phyloP scores from a whole-genome alignment of 30 jellyfish, hydroid and myxozoan genomes.

The Chironex yamaguchii region DNA sequence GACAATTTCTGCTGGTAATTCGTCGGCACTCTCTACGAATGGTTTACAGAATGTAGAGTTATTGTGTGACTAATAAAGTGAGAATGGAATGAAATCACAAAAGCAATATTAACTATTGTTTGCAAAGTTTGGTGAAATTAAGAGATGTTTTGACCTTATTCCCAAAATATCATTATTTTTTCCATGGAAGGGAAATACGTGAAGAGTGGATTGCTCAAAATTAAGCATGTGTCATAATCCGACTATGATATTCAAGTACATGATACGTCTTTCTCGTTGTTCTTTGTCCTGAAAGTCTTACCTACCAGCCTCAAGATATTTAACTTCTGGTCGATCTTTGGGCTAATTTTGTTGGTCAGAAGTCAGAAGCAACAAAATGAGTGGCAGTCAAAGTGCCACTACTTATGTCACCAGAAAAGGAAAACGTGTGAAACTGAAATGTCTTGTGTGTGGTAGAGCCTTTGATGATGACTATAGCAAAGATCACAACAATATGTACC shows the following conservation, averaged over 20 bases:
- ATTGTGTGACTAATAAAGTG: no score
- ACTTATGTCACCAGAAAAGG: constrained; percentile 12
- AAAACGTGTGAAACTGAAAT: background rate
- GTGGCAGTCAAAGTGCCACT: background rate
- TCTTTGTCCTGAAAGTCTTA: background rate
- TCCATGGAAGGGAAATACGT: no score
- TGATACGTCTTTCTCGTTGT: constrained; percentile 8
- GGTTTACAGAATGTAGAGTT: no score
- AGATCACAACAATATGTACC: background rate
- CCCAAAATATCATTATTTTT: no score
- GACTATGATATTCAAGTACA: background rate
- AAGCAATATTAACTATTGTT: no score
- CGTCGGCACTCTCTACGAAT: no score
- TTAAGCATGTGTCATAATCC: background rate
- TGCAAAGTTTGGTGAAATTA: no score
- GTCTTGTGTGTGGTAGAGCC: constrained; percentile 28
- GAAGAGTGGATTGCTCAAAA: no score
- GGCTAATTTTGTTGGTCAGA: constrained; percentile 13
- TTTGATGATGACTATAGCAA: constrained; percentile 6
- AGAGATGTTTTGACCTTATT: no score
- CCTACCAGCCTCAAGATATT: background rate
- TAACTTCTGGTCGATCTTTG: constrained; percentile 8
- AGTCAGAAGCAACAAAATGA: constrained; percentile 6
- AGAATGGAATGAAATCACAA: no score
- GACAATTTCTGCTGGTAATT: no score